These are phyloP conservation scores for Dunckerocampus dactyliophorus DNA, from an alignment of 2,113 vertebrate species.

Conservation along the genomic window DNA sequence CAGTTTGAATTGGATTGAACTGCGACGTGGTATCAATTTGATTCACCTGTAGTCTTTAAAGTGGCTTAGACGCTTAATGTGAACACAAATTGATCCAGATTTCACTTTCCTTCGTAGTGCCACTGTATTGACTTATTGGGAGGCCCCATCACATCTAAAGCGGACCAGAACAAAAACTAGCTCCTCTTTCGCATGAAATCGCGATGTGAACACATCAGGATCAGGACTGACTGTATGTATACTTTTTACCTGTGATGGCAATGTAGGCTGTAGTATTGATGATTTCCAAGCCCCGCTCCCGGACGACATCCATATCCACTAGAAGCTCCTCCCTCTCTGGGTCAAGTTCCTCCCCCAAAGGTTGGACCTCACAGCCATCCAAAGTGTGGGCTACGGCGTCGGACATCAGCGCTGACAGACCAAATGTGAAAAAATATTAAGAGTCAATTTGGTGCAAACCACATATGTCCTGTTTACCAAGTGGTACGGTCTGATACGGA, in stretches of 20 bases:
- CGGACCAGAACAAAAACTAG: not conserved
- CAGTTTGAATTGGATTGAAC: not conserved
- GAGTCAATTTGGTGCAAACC: not conserved
- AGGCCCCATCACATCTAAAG: not conserved
- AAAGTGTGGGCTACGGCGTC: slow-evolving; percentile 95
- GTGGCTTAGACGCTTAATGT: not conserved
- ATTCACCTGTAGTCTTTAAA: too few species aligned
- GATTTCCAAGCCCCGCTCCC: slow-evolving; percentile 88
- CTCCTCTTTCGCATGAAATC: not conserved
- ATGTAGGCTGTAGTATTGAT: slow-evolving; percentile 93
- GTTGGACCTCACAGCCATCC: slow-evolving; percentile 92
- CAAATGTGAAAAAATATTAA: not conserved
- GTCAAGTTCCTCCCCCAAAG: slow-evolving; percentile 91
- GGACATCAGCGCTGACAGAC: slow-evolving; percentile 79
- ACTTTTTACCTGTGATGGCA: slow-evolving; percentile 81
- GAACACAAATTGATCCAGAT: not conserved
- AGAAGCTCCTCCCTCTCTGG: slow-evolving; percentile 86
- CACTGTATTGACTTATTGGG: too few species aligned
- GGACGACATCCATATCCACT: slow-evolving; percentile 81
- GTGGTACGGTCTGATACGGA: too few species aligned
- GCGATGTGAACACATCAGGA: not conserved
- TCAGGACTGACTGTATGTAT: not conserved
- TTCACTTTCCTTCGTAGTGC: not conserved
- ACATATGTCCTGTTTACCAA: not conserved
- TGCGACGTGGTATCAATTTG: not conserved